Base-by-base conservation (phyloP, 2,113 vertebrate genomes). In the Chauna torquata region DNA sequence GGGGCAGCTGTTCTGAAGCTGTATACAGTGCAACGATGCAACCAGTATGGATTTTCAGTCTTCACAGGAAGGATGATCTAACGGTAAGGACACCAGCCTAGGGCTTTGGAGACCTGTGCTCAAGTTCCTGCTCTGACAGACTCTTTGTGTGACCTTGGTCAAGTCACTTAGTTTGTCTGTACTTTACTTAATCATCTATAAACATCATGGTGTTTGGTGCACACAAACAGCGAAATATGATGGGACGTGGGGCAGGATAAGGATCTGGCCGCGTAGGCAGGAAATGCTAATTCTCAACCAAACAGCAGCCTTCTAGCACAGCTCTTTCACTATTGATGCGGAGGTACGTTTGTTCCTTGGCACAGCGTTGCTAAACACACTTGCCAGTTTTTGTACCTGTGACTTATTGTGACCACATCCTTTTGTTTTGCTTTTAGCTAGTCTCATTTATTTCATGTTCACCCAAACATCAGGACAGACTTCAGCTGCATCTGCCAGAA, bases 41-140 rank as follows among this genome's bases (percentile, higher is more conserved):
- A 32, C 75, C 62, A 42, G 2, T 77, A 96, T 90, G 89, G 96
- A 95, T 96, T 97, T 96, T 92, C 89, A 94, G 95, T 90, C 89
- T 86, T 74, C 62, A 36, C 3, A 12, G 95, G 74, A 95, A 95
- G 82, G 89, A 66, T 95, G 82, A 91, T 62, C 89, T 77, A 62
- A 74, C 20, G 64, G 82, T 42, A 44, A 89, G 76, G 76, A 84
- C 82, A 90, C 50, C 38, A 88, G 50, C 24, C 13, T 0, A 6
- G 52, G 36, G 42, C 76, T 95, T 88, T 30, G 52, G 49, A 91
- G 70, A 77, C 27, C 69, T 42, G 30, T 16, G 61, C 62, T 85
- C 49, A 3, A 20, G 83, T n/a, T 90, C 40, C 62, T 65, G 9
- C 72, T 92, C 68, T 3, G 16, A 91, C n/a, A 65, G 68, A 88